A percentile compares a stretch with the other conserved stretches of the same genome.
phyloP scores from a whole-genome alignment of 92 coral and sea anemone species.

The Palythoa grandiflora region DNA sequence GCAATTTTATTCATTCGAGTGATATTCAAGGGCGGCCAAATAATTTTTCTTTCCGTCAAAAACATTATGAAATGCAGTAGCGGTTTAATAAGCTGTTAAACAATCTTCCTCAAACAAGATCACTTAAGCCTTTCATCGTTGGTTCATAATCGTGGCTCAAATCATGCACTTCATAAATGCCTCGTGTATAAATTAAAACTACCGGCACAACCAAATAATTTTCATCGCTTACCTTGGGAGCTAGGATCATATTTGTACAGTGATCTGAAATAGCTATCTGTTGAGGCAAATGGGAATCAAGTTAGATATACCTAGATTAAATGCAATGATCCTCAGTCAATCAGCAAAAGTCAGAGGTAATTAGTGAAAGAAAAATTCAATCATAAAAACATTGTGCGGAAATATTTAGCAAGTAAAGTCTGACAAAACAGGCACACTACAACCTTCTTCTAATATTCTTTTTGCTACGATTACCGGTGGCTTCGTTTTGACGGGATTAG shows the following conservation, averaged over 20 bases:
- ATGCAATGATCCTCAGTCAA: neutral
- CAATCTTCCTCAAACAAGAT: too few species aligned
- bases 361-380: neutral
- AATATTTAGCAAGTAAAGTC: neutral
- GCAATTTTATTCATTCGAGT: too few species aligned
- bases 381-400: neutral
- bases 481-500: conserved; percentile 1
- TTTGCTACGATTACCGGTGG: conserved; percentile 15
- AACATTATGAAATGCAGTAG: too few species aligned
- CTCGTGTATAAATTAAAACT: too few species aligned
- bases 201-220: neutral
- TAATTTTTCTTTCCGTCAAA: too few species aligned
- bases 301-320: neutral
- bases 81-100: too few species aligned
- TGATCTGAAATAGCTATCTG: conserved; percentile 95
- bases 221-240: conserved; percentile 71
- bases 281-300: conserved; percentile 42
- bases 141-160: too few species aligned
- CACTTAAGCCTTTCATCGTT: too few species aligned
- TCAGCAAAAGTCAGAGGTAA: neutral
- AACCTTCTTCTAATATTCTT: conserved; percentile 18
- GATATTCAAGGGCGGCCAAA: too few species aligned
- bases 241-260: conserved; percentile 92
- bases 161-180: too few species aligned
- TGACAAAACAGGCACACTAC: neutral